Evolutionary conservation across 2,113 vertebrate genomes (phyloP), one percentile per base, ranked within the genome.

Genomic region (Corythoichthys haematopterus): DNA sequence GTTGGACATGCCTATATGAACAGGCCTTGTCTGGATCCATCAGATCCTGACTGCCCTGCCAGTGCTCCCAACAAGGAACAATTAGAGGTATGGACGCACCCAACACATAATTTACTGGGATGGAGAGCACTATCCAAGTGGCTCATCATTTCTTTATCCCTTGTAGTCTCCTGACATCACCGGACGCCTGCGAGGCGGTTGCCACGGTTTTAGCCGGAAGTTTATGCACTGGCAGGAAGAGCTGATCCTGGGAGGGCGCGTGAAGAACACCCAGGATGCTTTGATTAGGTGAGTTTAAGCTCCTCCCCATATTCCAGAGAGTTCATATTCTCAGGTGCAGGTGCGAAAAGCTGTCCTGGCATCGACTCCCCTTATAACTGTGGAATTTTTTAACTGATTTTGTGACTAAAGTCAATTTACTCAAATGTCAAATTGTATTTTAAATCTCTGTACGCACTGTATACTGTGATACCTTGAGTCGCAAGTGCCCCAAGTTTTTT

Each of bases 201-300:
- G 97, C 85, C 94, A 97, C 0, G 96, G 97, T 83, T 98, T 98
- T 86, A 98, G 97, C 81, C 93, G 90, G 90, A 98, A 96, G 88
- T 98, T 96, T 87, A 98, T 98, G 96, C 95, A 95, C 88, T 99
- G 97, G 97, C 97, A 98, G 84, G 95, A 98, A 88, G 97, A 98
- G 82, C 83, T 99, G 86, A 94, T 99, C 86, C 88, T 99, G 69
- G 97, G 97, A 0, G 96, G 95, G 70, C 89, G 89, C 1, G 81
- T 91, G 75, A 97, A 94, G 89, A 92, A 91, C 84, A 82, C 90
- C 64, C 93, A 94, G 83, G 93, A 96, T 71, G 84, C 90, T 79
- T 90, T 99, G 81, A 87, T 94, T 84, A 97, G 96, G 97, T 99
- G 68, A 73, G 85, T 74, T 52, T 56, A 2, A 33, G 12, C 20